Evolutionary conservation across 1,140 invertebrate species (phyloP).

Genomic region (Lepidurus couesii): DNA sequence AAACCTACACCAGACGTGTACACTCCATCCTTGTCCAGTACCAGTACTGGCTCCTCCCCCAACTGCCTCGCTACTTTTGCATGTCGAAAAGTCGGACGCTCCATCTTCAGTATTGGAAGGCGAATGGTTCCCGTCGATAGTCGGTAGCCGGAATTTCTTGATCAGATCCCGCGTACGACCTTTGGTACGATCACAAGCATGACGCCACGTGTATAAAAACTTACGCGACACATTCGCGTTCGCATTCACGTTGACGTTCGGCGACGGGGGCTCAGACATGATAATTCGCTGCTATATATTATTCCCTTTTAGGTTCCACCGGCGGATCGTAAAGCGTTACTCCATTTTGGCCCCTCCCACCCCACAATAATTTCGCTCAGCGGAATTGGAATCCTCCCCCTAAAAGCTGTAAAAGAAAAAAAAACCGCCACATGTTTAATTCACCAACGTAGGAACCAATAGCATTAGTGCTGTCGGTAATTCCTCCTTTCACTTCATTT

Average conservation of each 20-base stretch:
- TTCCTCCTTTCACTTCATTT: too few relatives aligned
- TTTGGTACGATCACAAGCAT: slow-evolving; percentile 62
- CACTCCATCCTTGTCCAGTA: slow-evolving; percentile 53
- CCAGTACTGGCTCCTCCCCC: not conserved
- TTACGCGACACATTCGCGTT: slow-evolving; percentile 46
- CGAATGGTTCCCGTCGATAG: slow-evolving; percentile 11
- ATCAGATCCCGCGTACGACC: slow-evolving; percentile 61
- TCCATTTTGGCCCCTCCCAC: too few relatives aligned
- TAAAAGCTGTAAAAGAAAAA: too few relatives aligned
- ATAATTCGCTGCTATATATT: not conserved
- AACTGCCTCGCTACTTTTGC: slow-evolving; percentile 14
- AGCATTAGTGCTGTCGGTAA: too few relatives aligned
- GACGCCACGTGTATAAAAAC: slow-evolving; percentile 60
- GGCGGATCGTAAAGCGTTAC: not conserved
- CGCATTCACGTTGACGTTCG: slow-evolving; percentile 42
- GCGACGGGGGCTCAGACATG: not conserved
- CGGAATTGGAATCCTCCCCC: too few relatives aligned
- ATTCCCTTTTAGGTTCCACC: not conserved
- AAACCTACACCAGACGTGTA: slow-evolving; percentile 62
- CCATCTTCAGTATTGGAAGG: not conserved
- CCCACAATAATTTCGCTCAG: too few relatives aligned
- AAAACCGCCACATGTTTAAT: too few relatives aligned
- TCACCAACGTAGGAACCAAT: too few relatives aligned
- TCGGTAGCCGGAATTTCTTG: slow-evolving; percentile 57
- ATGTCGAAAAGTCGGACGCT: not conserved